Conservation (phyloP, 2,113 vertebrate species). For the Nothocercus julius region DNA sequence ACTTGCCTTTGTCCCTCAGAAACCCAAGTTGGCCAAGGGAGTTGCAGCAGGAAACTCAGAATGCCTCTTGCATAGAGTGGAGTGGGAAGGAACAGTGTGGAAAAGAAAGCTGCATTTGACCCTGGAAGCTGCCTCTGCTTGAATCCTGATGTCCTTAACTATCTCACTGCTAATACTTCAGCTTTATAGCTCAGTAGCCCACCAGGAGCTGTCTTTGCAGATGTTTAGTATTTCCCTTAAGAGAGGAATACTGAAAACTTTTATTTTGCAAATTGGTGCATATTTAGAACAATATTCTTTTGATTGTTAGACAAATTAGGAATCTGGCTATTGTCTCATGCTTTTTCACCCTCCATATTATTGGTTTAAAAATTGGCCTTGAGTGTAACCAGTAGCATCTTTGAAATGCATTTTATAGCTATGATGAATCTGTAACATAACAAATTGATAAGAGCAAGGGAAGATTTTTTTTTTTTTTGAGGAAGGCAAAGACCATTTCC, state of each 20-base stretch:
- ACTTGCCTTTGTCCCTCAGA: rapidly evolving
- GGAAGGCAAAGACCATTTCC: neutral
- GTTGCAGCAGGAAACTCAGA: neutral
- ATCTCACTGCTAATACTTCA: neutral
- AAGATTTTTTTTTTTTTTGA: neutral
- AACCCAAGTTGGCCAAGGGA: neutral
- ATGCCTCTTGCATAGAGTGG: neutral
- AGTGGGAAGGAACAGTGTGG: neutral
- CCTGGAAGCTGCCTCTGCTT: neutral
- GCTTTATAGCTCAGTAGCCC: neutral
- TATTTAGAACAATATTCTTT: neutral
- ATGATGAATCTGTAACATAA: neutral
- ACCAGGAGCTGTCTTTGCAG: neutral
- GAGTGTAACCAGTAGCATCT: neutral
- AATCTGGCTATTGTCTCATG: neutral
- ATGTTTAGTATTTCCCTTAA: neutral
- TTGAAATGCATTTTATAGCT: neutral
- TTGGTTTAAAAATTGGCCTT: neutral
- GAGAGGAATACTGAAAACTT: neutral
- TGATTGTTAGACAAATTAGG: neutral
- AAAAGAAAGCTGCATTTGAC: neutral
- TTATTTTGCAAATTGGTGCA: neutral
- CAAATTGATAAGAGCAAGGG: neutral
- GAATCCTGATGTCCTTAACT: neutral
- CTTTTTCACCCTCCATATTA: neutral